Base-by-base conservation (phyloP, 2,113 vertebrate genomes). In the Phainopepla nitens region DNA sequence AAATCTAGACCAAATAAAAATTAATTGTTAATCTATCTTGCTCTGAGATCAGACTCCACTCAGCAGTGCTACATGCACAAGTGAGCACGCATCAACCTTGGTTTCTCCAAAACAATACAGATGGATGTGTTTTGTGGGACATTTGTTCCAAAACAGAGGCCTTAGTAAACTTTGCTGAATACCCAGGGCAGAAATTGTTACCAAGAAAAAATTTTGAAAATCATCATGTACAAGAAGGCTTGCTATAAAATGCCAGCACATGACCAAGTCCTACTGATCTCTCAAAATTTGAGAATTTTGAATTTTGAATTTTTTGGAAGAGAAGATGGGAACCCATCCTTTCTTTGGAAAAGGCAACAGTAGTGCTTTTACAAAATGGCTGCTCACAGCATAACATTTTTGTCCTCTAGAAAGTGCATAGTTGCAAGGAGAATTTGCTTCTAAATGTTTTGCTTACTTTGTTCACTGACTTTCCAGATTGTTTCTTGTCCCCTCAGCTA, bases 21-120 rank as follows among this genome's bases (percentile, higher is more conserved):
- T 82, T 1, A 81, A 41, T 84, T 80, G 33, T 10, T 71, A 54
- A 15, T 3, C 1, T 53, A 27, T 31, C 68, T 81, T 9, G 0
- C 33, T 77, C 33, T 77, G 28, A 54, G 2, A 5, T 54, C 47
- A 78, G 27, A 44, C 29, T 78, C 35, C 7, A 8, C 18, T 68
- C 65, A 80, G 22, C 11, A 58, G 18, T 29, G 19, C n/a, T 78
- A 13, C 15, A 25, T 51, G 17, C 44, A 16, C 0, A 0, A 41
- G 18, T 23, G 12, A 45, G 4, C n/a, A 11, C 7, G n/a, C 18
- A 18, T 45, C 53, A 62, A 2, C 16, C 25, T 82, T 23, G 25
- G 6, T 29, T 61, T 76, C 78, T 79, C 57, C 20, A 39, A 58
- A 76, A 49, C 3, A 45, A 4, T 24, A 17, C 12, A 36, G 31